Evolutionary conservation across 2,113 vertebrate genomes (phyloP), one percentile per base, ranked within the genome.

Genomic region (Onychorhynchus coronatus): DNA sequence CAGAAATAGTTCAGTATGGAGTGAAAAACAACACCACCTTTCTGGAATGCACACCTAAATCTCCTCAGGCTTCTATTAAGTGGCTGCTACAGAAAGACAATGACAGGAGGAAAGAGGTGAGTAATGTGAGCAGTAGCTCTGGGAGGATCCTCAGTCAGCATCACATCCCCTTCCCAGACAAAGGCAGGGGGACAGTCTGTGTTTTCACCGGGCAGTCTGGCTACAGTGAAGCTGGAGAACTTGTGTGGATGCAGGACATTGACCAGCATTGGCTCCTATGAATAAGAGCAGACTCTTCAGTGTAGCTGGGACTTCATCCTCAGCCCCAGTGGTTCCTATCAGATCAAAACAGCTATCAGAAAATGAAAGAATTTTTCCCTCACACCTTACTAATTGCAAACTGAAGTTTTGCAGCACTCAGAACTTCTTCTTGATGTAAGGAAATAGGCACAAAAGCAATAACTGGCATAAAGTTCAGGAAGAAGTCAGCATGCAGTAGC

Each of bases 11-110:
- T 89, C 99, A 99, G 86, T 99, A 99, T 11, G 99, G 99, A 84
- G 98, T 99, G 3, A 99, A 98, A 98, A 99, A 99, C 98, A 99
- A 99, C 97, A 99, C 99, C 94, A 99, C 99, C 62, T 99, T 99
- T 97, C 98, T 99, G 20, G 99, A 99, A 97, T 99, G 99, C 62
- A 94, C 98, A 30, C 99, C 99, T 41, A 99, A 99, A 97, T 98
- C 99, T 94, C 99, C 99, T 4, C 99, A 99, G 97, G 99, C 99
- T 33, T 99, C 99, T 22, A 91, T 99, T 91, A 99, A 98, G 88
- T 99, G 99, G 99, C 97, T 99, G 41, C 98, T 99, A 52, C 99
- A 99, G 96, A 98, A 99, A 85, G 99, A 99, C 97, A 99, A 99
- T 44, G 99, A 99, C 98, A 97, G 99, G 90, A 98, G 99, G 96